A percentile compares a stretch with the other conserved stretches of the same genome.
phyloP scores from a whole-genome alignment of 1,140 invertebrate genomes.

The Acyrthosiphon pisum region DNA sequence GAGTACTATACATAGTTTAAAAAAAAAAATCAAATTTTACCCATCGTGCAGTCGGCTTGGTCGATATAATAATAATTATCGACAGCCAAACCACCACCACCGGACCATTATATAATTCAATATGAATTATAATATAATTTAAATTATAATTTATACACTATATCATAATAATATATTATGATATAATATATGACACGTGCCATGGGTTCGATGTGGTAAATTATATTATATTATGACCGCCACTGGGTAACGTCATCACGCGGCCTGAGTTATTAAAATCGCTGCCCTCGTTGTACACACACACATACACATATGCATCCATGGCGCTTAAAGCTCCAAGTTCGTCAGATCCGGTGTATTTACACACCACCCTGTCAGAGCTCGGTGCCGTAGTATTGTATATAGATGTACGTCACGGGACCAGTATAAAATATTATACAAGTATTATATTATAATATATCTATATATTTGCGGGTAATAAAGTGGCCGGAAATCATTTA shows the following conservation, averaged over 20 bases:
- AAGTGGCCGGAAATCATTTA: neutral
- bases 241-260: neutral
- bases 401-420: neutral
- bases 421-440: neutral
- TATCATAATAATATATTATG: neutral
- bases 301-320: neutral
- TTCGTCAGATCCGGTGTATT: neutral
- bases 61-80: neutral
- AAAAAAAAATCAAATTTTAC: neutral
- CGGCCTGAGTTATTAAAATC: constrained; percentile 27
- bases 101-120: no score
- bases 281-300: neutral
- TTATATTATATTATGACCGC: neutral
- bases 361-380: neutral
- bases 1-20: neutral
- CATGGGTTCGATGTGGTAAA: neutral
- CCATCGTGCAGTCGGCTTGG: neutral
- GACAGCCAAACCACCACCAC: neutral
- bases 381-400: neutral
- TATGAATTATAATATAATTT: no score
- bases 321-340: neutral
- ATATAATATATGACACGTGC: neutral
- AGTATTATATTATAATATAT: neutral
- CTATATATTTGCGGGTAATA: neutral
- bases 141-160: no score